phyloP scores from a whole-genome alignment of 2,113 vertebrate species.

The Pantherophis guttatus region DNA sequence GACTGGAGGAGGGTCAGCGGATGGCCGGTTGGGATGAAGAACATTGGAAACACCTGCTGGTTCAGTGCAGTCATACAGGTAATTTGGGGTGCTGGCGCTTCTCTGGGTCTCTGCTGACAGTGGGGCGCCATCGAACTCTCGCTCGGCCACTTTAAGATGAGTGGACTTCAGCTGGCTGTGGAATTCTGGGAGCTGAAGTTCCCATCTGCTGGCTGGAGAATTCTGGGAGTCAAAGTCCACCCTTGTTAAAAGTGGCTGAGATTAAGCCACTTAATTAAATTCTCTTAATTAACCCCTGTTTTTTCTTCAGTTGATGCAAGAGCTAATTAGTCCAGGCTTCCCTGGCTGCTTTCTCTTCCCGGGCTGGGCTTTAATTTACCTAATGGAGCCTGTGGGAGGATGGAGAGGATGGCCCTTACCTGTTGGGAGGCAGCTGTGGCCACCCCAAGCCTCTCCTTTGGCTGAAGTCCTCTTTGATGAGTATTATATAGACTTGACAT shows the following conservation, averaged over 20 bases:
- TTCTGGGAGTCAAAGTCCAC: neutral
- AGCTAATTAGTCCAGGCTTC: neutral
- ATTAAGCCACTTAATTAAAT: neutral
- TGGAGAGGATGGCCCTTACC: neutral
- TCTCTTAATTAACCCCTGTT: neutral
- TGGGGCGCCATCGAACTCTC: neutral
- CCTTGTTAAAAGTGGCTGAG: neutral
- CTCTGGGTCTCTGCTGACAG: neutral
- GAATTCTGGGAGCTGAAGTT: neutral
- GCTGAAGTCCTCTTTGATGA: neutral
- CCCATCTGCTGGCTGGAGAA: too few relatives aligned
- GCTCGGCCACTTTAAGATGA: neutral
- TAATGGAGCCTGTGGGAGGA: neutral
- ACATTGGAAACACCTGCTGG: slow-evolving; percentile 96
- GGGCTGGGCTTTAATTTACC: neutral
- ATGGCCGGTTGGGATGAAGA: slow-evolving; percentile 94
- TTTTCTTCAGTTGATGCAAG: neutral
- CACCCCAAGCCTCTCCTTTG: neutral
- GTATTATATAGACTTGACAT: neutral
- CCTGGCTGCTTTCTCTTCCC: neutral
- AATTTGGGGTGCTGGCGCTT: neutral
- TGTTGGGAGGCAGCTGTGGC: neutral
- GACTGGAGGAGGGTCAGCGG: slow-evolving; percentile 85
- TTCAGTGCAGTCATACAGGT: slow-evolving; percentile 99
- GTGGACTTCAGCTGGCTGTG: neutral